A percentile compares a stretch with the other conserved stretches of the same genome.
Evolutionary conservation across 2,888 invertebrate genomes (phyloP).

Genomic region (Tachina grossa): DNA sequence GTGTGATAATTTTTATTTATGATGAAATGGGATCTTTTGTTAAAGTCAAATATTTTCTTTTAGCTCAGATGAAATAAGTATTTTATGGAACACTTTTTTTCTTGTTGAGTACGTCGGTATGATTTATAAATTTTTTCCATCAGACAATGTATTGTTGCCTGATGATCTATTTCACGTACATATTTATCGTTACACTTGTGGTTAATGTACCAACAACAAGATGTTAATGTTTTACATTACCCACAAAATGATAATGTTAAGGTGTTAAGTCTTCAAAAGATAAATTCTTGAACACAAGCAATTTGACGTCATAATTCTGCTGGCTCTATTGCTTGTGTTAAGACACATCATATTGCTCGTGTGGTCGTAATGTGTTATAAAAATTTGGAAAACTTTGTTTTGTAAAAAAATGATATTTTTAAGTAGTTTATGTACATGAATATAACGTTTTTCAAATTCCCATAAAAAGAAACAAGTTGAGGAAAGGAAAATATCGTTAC

Average conservation of each 20-base stretch:
- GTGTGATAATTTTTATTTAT: slow-evolving; percentile 1
- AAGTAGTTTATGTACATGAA: too few relatives aligned
- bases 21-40: neutral
- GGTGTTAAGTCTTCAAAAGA: slow-evolving; percentile 25
- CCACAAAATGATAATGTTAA: slow-evolving; percentile 36
- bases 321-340: too few relatives aligned
- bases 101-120: neutral
- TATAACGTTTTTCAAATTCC: too few relatives aligned
- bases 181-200: slow-evolving; percentile 31
- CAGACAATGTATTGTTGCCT: neutral
- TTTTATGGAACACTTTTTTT: neutral
- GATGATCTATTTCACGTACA: slow-evolving; percentile 33
- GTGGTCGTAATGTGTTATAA: too few relatives aligned
- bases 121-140: neutral
- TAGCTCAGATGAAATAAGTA: neutral
- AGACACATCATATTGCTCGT: too few relatives aligned
- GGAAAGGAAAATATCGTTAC: too few relatives aligned
- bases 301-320: too few relatives aligned
- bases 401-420: too few relatives aligned
- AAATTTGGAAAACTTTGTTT: too few relatives aligned
- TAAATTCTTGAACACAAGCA: too few relatives aligned
- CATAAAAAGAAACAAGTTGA: too few relatives aligned
- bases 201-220: slow-evolving; percentile 27
- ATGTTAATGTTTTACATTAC: slow-evolving; percentile 42
- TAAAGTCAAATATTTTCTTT: neutral